Evolutionary conservation across 2,888 invertebrate genomes (phyloP).

Genomic region (Agriopis aurantiaria): DNA sequence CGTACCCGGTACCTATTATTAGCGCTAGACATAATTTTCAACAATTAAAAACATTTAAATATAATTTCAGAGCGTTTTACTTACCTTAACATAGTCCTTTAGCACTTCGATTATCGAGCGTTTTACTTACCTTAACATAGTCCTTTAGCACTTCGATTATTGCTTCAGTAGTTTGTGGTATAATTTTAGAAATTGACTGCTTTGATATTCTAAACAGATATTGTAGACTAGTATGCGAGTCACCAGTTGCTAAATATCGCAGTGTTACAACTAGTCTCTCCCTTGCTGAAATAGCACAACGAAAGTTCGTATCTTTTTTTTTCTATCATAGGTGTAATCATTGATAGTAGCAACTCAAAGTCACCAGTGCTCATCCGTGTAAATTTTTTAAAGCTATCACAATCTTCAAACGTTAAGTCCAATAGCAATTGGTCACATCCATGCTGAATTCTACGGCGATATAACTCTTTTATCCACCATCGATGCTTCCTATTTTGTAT

Average conservation of each 20-base stretch:
- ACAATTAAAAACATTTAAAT: slow-evolving; percentile 6
- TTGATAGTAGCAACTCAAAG: no score
- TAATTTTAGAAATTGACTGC: not conserved
- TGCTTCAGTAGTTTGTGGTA: not conserved
- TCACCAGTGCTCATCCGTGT: no score
- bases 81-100: not conserved
- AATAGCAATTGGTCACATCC: not conserved
- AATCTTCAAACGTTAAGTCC: no score
- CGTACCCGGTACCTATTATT: slow-evolving; percentile 1
- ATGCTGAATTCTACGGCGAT: not conserved
- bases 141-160: not conserved
- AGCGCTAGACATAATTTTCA: no score
- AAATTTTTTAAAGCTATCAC: no score
- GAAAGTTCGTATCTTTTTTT: not conserved
- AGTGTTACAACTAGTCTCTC: not conserved
- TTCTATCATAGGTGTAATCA: not conserved
- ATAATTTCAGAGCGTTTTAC: not conserved
- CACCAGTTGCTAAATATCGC: not conserved
- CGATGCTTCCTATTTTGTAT: not conserved
- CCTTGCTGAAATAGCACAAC: not conserved
- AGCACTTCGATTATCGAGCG: not conserved
- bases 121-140: not conserved
- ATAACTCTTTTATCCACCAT: slow-evolving; percentile 1
- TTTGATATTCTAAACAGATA: not conserved
- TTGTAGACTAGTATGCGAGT: not conserved